These are phyloP conservation scores for Rhagonycha fulva DNA, from an alignment of 2,888 invertebrate genomes.

Conservation along the genomic window DNA sequence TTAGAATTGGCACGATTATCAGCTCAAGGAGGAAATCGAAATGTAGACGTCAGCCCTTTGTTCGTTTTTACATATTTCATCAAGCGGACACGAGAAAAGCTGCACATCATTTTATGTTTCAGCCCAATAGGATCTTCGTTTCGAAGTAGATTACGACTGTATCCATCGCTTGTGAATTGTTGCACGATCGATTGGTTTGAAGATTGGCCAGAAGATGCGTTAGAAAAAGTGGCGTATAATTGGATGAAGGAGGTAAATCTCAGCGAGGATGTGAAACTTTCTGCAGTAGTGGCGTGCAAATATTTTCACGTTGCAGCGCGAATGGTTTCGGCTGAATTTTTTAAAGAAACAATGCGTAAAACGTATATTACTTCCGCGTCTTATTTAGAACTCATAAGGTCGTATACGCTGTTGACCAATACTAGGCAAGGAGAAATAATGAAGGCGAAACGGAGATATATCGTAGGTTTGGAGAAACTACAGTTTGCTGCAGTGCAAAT, in stretches of 20 bases:
- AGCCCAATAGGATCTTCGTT: slow-evolving; percentile 86
- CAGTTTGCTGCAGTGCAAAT: slow-evolving; percentile 79
- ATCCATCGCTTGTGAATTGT: slow-evolving; percentile 84
- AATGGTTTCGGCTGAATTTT: slow-evolving; percentile 65
- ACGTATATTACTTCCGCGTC: slow-evolving; percentile 86
- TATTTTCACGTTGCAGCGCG: slow-evolving; percentile 84
- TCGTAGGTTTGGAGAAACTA: slow-evolving; percentile 67
- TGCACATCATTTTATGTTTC: slow-evolving; percentile 83
- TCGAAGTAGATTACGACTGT: slow-evolving; percentile 73
- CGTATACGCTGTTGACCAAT: slow-evolving; percentile 73
- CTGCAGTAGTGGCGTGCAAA: slow-evolving; percentile 78
- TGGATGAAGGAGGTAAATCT: slow-evolving; percentile 76
- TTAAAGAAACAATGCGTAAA: slow-evolving; percentile 66
- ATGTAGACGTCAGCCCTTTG: slow-evolving; percentile 80
- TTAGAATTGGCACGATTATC: slow-evolving; percentile 73
- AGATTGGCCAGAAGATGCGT: slow-evolving; percentile 86
- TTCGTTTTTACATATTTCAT: slow-evolving; percentile 76
- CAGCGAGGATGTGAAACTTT: slow-evolving; percentile 65
- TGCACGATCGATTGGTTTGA: slow-evolving; percentile 91
- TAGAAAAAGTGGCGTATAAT: slow-evolving; percentile 77
- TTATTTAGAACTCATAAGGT: slow-evolving; percentile 79
- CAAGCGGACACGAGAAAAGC: slow-evolving; percentile 75
- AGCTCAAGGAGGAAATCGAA: slow-evolving; percentile 78
- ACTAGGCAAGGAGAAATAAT: slow-evolving; percentile 74
- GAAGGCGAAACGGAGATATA: slow-evolving; percentile 71